A percentile compares a stretch with the other conserved stretches of the same genome.
Conservation (phyloP, 2,888 invertebrate genomes). For the Nysson spinosus region DNA sequence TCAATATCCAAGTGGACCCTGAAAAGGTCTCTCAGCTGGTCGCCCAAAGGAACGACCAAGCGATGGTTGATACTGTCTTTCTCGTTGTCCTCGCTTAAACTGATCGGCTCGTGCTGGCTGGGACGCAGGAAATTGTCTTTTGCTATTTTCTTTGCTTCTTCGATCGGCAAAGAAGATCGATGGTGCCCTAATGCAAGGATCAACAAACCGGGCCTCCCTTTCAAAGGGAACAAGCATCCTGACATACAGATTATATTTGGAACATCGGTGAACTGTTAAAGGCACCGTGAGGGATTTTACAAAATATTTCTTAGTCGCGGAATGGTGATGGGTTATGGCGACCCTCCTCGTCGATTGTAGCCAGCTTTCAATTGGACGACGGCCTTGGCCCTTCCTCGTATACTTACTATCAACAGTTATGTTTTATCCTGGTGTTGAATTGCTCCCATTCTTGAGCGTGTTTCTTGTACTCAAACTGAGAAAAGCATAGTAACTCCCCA, state of each 20-base stretch:
- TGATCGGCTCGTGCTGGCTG: slow-evolving; percentile 28
- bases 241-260: not conserved
- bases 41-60: slow-evolving; percentile 23
- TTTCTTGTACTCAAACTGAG: too few relatives aligned
- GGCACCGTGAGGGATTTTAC: too few relatives aligned
- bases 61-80: slow-evolving; percentile 40
- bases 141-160: slow-evolving; percentile 23
- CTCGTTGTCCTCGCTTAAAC: slow-evolving; percentile 22
- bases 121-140: slow-evolving; percentile 32
- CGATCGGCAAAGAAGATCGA: slow-evolving; percentile 35
- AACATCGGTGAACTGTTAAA: too few relatives aligned
- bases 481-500: too few relatives aligned
- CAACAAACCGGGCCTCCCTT: slow-evolving; percentile 2
- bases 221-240: not conserved
- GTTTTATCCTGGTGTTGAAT: too few relatives aligned
- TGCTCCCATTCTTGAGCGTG: too few relatives aligned
- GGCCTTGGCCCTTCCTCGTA: too few relatives aligned
- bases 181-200: slow-evolving; percentile 10
- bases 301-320: too few relatives aligned
- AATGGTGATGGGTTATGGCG: too few relatives aligned
- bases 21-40: slow-evolving; percentile 44
- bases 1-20: slow-evolving; percentile 37
- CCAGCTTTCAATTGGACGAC: too few relatives aligned
- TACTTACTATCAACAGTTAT: too few relatives aligned
- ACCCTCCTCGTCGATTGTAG: too few relatives aligned